Evolutionary conservation across 2,797 vertebrate genomes (phyloP).

Genomic region (Rhinatrema bivittatum): DNA sequence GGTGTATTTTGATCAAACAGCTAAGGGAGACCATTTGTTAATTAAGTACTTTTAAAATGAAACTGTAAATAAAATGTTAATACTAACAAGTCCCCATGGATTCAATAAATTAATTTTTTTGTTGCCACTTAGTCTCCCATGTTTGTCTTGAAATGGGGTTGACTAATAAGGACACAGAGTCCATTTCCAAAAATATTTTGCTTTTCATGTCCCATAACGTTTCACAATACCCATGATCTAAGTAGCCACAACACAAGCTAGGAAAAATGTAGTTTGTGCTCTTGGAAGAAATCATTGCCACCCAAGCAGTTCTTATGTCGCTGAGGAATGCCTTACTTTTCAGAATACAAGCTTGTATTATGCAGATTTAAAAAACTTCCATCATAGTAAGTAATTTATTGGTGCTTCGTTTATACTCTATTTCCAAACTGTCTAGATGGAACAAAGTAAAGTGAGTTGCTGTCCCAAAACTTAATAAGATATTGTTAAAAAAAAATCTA

Average conservation of each 20-base stretch:
- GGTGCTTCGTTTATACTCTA: too few relatives aligned
- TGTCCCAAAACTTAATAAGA: too few relatives aligned
- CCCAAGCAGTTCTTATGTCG: not conserved
- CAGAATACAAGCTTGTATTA: too few relatives aligned
- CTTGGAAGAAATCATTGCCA: not conserved
- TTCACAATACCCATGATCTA: not conserved
- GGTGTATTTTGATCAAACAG: too few relatives aligned
- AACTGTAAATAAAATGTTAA: not conserved
- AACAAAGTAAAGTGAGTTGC: too few relatives aligned
- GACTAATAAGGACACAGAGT: not conserved
- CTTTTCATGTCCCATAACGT: not conserved
- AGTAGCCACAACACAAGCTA: not conserved
- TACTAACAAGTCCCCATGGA: not conserved
- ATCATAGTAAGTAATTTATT: too few relatives aligned
- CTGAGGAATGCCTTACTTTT: too few relatives aligned
- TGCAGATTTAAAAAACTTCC: too few relatives aligned
- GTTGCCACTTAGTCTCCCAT: accelerated
- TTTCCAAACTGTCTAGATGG: too few relatives aligned
- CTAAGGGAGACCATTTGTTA: accelerated
- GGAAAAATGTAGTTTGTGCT: too few relatives aligned
- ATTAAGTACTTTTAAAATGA: not conserved
- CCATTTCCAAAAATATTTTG: not conserved
- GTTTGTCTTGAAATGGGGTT: not conserved
- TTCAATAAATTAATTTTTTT: not conserved
- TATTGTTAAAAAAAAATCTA: too few relatives aligned